A percentile compares a stretch with the other conserved stretches of the same genome.
phyloP scores from a whole-genome alignment of 2,797 vertebrate genomes.

The Chloroceryle inda region DNA sequence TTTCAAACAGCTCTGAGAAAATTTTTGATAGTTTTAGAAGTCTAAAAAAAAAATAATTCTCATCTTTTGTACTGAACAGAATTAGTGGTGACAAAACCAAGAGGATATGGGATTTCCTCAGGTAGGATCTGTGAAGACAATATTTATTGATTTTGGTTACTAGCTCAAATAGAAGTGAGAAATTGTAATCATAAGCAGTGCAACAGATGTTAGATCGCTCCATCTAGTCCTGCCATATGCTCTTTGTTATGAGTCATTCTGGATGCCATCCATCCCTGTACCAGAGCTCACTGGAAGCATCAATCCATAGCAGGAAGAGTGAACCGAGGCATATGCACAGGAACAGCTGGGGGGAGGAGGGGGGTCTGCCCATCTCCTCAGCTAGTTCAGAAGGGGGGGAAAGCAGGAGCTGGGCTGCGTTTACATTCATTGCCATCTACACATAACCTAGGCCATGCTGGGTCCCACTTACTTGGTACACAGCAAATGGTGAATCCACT shows the following conservation, averaged over 20 bases:
- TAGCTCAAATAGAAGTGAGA: conserved; percentile 35
- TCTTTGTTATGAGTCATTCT: conserved; percentile 70
- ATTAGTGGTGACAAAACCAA: neutral
- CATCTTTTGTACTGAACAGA: neutral
- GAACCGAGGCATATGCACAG: conserved; percentile 10
- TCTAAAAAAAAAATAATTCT: neutral
- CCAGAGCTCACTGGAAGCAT: conserved; percentile 43
- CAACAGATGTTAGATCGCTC: conserved; percentile 70
- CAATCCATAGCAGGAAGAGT: conserved; percentile 24
- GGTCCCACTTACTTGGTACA: neutral
- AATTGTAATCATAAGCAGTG: conserved; percentile 27
- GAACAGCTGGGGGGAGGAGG: neutral
- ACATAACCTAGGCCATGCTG: neutral
- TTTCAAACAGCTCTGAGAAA: neutral
- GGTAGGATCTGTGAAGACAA: conserved; percentile 2
- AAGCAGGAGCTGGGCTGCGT: neutral
- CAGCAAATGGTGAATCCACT: neutral
- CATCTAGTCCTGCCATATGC: conserved; percentile 48
- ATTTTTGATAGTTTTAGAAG: neutral
- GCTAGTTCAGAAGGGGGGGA: neutral
- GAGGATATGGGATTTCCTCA: conserved; percentile 29
- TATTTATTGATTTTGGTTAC: conserved; percentile 28
- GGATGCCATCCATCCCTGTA: conserved; percentile 49
- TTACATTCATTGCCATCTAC: neutral
- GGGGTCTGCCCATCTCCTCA: neutral